Conservation (phyloP, 2,888 invertebrate genomes). For the Drosophila prostipennis region DNA sequence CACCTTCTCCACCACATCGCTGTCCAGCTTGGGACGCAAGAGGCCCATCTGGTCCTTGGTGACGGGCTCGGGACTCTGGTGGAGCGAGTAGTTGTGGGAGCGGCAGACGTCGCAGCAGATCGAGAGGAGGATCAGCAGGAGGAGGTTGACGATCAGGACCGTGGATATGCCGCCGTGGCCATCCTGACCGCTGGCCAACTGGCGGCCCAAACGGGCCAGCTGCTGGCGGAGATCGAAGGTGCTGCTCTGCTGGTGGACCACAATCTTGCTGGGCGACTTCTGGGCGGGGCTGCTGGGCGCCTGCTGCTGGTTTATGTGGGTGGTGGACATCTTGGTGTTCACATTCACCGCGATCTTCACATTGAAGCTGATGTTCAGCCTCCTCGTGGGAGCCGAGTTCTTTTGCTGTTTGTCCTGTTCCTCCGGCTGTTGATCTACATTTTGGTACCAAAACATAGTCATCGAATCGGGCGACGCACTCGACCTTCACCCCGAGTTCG, state of each 20-base stretch:
- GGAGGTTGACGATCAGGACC: conserved; percentile 63
- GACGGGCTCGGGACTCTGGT: conserved; percentile 10
- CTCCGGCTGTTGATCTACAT: conserved; percentile 40
- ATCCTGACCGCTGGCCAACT: conserved; percentile 30
- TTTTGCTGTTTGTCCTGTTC: conserved; percentile 5
- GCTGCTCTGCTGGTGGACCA: conserved; percentile 17
- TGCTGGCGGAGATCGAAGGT: conserved; percentile 46
- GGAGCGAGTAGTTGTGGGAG: conserved; percentile 45
- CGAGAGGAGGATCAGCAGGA: conserved; percentile 63
- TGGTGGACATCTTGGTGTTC: conserved; percentile 64
- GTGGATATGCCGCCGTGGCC: conserved; percentile 57
- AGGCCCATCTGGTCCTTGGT: conserved; percentile 29
- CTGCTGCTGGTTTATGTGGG: conserved; percentile 33
- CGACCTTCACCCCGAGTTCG: neutral
- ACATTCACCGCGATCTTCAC: conserved; percentile 73
- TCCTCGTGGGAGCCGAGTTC: conserved; percentile 21
- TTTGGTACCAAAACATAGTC: conserved; percentile 68
- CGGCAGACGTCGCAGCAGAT: conserved; percentile 74
- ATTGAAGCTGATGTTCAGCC: conserved; percentile 69
- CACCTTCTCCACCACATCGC: conserved; percentile 69
- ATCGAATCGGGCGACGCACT: conserved; percentile 21
- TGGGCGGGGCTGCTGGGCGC: too few relatives aligned
- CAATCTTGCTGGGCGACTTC: conserved; percentile 4
- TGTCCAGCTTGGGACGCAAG: conserved; percentile 58
- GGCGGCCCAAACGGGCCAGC: conserved; percentile 44